phyloP scores from a whole-genome alignment of 2,888 invertebrate genomes.

The Sepioteuthis lessoniana region DNA sequence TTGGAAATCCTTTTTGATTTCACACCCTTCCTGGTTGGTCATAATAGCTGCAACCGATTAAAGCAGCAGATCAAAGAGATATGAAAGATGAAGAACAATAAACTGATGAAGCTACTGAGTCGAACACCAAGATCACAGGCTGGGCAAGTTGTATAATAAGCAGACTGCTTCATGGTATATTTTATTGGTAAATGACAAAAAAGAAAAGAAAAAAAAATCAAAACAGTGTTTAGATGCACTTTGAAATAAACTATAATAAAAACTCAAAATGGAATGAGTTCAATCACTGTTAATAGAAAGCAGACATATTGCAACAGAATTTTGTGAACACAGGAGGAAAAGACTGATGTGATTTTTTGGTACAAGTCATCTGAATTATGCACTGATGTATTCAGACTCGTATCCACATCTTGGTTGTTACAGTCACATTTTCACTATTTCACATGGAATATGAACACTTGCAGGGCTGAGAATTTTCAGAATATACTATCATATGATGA shows the following conservation, averaged over 20 bases:
- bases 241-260: constrained; percentile 8
- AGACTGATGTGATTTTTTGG: too few species aligned
- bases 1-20: neutral
- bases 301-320: too few species aligned
- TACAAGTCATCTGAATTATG: too few species aligned
- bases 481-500: too few species aligned
- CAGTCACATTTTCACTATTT: too few species aligned
- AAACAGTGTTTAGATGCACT: neutral
- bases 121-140: neutral
- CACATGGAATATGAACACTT: too few species aligned
- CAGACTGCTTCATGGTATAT: neutral
- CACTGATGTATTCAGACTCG: too few species aligned
- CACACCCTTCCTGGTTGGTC: neutral
- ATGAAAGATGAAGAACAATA: neutral
- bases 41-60: neutral
- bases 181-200: neutral
- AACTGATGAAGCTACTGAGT: neutral
- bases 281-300: neutral
- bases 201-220: neutral
- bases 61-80: neutral
- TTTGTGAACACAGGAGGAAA: too few species aligned
- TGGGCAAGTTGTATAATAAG: neutral
- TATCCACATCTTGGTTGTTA: too few species aligned
- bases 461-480: too few species aligned
- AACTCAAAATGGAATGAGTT: neutral